A percentile compares a stretch with the other conserved stretches of the same genome.
These are phyloP conservation scores for Poeciliopsis turneri DNA, from an alignment of 2,797 vertebrate species.

Conservation along the genomic window DNA sequence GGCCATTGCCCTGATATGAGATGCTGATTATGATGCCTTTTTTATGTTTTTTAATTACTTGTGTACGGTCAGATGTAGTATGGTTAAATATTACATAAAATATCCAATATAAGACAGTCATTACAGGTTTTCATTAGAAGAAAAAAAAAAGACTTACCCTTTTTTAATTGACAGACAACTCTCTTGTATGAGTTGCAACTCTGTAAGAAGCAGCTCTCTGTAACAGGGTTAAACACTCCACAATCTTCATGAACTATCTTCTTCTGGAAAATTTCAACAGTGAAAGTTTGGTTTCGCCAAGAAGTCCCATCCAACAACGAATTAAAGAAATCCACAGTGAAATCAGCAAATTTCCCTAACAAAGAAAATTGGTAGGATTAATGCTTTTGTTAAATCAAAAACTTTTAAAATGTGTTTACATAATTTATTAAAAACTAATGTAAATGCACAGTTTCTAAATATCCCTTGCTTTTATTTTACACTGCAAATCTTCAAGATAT, in stretches of 20 bases:
- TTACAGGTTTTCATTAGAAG: background rate
- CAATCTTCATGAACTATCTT: slow-evolving; percentile 56
- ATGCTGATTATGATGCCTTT: background rate
- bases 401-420: background rate
- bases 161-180: slow-evolving; percentile 78
- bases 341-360: slow-evolving; percentile 46
- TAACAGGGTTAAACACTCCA: slow-evolving; percentile 70
- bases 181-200: slow-evolving; percentile 65
- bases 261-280: slow-evolving; percentile 33
- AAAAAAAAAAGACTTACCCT: slow-evolving; percentile 63
- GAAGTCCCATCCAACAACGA: slow-evolving; percentile 25
- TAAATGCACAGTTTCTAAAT: background rate
- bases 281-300: slow-evolving; percentile 53
- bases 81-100: background rate
- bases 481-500: background rate
- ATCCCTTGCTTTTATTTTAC: background rate
- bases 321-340: background rate
- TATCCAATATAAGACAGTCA: background rate
- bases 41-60: background rate
- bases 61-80: background rate
- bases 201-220: slow-evolving; percentile 16
- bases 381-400: background rate
- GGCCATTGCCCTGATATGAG: background rate
- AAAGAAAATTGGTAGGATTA: slow-evolving; percentile 16
- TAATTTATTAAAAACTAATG: background rate